These are phyloP conservation scores for Amblyjoppa proteus DNA, from an alignment of 2,888 invertebrate species.

Conservation along the genomic window DNA sequence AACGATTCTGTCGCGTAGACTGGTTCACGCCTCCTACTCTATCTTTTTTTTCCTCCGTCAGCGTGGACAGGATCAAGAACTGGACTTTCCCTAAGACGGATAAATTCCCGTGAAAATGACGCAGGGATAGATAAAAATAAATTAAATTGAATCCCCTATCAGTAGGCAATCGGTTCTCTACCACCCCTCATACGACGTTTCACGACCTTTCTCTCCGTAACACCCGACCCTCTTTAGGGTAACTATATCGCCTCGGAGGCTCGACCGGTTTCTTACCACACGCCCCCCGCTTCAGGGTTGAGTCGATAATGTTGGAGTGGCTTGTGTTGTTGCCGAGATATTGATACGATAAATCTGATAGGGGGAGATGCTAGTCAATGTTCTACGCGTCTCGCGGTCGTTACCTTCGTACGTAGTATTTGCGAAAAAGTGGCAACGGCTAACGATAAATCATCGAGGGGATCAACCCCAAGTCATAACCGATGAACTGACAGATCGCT, in stretches of 20 bases:
- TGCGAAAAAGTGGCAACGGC: slow-evolving; percentile 5
- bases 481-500: neutral
- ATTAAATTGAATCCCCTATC: slow-evolving; percentile 61
- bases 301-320: slow-evolving; percentile 79
- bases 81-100: slow-evolving; percentile 15
- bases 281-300: slow-evolving; percentile 56
- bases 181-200: slow-evolving; percentile 39
- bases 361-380: slow-evolving; percentile 55
- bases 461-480: neutral
- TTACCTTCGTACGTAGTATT: slow-evolving; percentile 34
- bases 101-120: slow-evolving; percentile 57
- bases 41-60: slow-evolving; percentile 36
- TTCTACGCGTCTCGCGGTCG: slow-evolving; percentile 7
- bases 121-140: slow-evolving; percentile 58
- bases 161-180: slow-evolving; percentile 39
- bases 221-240: slow-evolving; percentile 43
- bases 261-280: slow-evolving; percentile 55
- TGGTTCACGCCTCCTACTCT: slow-evolving; percentile 33
- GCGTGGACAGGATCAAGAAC: slow-evolving; percentile 28
- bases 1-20: neutral
- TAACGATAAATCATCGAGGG: slow-evolving; percentile 61
- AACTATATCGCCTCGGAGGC: slow-evolving; percentile 24
- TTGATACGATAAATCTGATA: slow-evolving; percentile 77
- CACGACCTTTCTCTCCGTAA: slow-evolving; percentile 44
- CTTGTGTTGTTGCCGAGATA: slow-evolving; percentile 75